These are phyloP conservation scores for Meloidogyne hapla DNA, from an alignment of 1,140 invertebrate genomes.

Conservation along the genomic window DNA sequence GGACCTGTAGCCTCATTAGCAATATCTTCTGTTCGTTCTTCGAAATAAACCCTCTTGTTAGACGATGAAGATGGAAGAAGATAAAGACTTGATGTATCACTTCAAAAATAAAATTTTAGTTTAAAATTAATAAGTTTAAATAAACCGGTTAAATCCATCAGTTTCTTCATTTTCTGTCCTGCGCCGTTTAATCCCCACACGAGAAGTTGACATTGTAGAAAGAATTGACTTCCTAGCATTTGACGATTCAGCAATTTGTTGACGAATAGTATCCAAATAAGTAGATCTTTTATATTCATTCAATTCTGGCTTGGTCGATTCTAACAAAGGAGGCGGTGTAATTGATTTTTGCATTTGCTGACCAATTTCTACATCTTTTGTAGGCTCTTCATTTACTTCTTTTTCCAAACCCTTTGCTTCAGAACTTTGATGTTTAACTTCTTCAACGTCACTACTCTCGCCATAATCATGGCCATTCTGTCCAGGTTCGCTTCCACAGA, in stretches of 20 bases:
- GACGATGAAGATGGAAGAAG: not conserved
- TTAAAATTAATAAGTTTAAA: not conserved
- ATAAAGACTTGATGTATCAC: not conserved
- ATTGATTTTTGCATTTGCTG: not conserved
- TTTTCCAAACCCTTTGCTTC: constrained; percentile 4
- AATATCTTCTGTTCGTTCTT: not conserved
- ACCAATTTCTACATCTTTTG: not conserved
- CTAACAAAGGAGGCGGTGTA: not conserved
- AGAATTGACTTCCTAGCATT: not conserved
- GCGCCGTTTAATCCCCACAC: not conserved
- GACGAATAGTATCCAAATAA: no score
- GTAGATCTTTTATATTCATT: not conserved
- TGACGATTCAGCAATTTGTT: no score
- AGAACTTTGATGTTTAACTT: not conserved
- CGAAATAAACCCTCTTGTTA: not conserved
- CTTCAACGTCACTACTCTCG: constrained; percentile 9
- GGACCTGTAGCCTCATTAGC: not conserved
- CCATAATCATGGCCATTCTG: constrained; percentile 1
- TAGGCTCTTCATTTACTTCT: not conserved
- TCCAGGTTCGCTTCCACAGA: not conserved
- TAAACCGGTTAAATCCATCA: not conserved
- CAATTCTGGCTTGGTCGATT: not conserved
- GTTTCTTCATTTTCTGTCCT: not conserved
- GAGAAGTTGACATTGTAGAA: not conserved
- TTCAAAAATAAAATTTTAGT: not conserved